Evolutionary conservation across 2,113 vertebrate species (phyloP), one percentile per base, ranked within the genome.

Genomic region (Pseudorasbora parva): DNA sequence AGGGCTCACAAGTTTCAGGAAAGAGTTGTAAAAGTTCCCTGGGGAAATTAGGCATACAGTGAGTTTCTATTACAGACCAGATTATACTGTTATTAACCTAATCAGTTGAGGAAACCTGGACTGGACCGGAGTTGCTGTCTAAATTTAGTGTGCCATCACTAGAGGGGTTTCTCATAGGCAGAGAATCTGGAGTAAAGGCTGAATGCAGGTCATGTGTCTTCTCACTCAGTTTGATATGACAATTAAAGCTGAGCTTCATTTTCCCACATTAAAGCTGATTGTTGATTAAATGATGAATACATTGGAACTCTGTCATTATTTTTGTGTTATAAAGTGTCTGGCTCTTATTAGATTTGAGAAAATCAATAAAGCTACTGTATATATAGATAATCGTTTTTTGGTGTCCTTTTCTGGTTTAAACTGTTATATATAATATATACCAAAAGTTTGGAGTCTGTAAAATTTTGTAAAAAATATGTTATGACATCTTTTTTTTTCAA

Each of bases 1-100:
- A 57, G 12, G 19, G 5, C 74, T 77, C 30, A 54, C 30, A 77
- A n/a, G 62, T 68, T 81, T 56, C n/a, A 85, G 57, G 84, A 88
- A 81, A 66, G 77, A 76, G 88, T 83, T 88, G 87, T 88, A 71
- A 89, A 86, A 89, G 88, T 90, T 91, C 92, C 87, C 88, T 0
- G 12, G 91, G 92, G 93, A 93, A 93, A 93, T 94, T 91, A 93
- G 90, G 88, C 89, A 85, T 88, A 88, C 84, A 86, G 81, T 82
- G 77, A 82, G 62, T 92, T 91, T 93, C 88, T 91, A 88, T 89
- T 92, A 89, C 89, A 90, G 89, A 87, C 86, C 74, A 90, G 89
- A 93, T 92, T 91, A 92, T 89, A 91, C 93, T 91, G 84, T 91
- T 89, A 92, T 94, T 94, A 94, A 93, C 91, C 91, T 86, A 92